Evolutionary conservation across 1,140 invertebrate genomes (phyloP).

Genomic region (Ylistrum balloti): DNA sequence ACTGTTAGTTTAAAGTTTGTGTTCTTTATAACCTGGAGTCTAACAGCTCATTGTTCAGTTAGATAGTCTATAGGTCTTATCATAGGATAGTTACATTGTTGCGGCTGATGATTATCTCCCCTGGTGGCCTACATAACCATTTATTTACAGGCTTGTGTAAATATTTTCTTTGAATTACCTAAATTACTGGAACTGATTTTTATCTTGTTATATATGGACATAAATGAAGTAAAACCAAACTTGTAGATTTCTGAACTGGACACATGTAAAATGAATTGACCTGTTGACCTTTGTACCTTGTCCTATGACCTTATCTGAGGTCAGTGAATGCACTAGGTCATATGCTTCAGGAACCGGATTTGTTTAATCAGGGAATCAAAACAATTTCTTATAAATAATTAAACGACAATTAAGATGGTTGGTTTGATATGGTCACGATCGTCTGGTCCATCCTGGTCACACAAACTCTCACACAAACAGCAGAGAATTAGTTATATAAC

Average conservation of each 20-base stretch:
- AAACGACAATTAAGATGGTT: not conserved
- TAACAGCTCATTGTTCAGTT: too few relatives aligned
- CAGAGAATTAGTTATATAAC: not conserved
- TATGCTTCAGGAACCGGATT: not conserved
- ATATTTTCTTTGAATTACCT: conserved; percentile 28
- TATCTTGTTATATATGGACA: not conserved
- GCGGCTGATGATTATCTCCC: not conserved
- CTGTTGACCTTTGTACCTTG: not conserved
- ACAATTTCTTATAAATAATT: not conserved
- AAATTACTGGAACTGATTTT: not conserved
- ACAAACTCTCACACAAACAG: not conserved
- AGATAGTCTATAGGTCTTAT: too few relatives aligned
- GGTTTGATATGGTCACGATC: conserved; percentile 29
- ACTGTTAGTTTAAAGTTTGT: too few relatives aligned
- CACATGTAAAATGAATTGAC: not conserved
- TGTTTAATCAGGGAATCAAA: not conserved
- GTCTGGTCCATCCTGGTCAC: too few relatives aligned
- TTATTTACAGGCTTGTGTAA: not conserved
- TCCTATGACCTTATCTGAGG: conserved; percentile 5
- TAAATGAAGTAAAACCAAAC: not conserved
- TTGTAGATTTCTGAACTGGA: not conserved
- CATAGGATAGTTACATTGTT: too few relatives aligned
- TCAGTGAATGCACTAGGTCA: not conserved
- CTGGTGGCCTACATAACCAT: not conserved
- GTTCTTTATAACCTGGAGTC: too few relatives aligned